These are phyloP conservation scores for Ophioninae sp. DNA, from an alignment of 2,888 invertebrate genomes.

Conservation along the genomic window DNA sequence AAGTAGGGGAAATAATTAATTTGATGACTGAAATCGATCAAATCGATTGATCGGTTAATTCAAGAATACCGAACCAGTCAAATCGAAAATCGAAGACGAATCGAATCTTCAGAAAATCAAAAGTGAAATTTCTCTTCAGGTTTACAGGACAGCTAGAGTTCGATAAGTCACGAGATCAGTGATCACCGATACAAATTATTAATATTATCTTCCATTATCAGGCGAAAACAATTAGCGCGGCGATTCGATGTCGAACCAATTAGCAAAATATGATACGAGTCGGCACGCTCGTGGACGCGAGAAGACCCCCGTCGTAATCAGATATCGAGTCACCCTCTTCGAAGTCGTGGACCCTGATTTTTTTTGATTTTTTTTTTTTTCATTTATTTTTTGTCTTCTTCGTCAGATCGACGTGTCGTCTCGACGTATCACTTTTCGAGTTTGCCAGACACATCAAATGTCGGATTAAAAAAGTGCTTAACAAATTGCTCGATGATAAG, in stretches of 20 bases:
- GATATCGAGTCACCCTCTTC: conserved; percentile 44
- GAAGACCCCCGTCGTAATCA: not conserved
- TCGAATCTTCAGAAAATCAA: not conserved
- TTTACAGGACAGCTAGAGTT: not conserved
- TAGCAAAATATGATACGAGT: conserved; percentile 57
- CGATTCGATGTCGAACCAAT: conserved; percentile 46
- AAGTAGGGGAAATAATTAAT: no score
- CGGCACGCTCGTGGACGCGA: not conserved
- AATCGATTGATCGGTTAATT: not conserved
- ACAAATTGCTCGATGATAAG: conserved; percentile 1
- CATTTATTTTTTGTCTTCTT: not conserved
- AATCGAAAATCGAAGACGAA: not conserved
- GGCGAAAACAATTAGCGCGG: conserved; percentile 55
- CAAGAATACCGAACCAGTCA: not conserved
- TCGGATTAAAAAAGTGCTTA: conserved; percentile 1
- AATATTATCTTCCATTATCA: conserved; percentile 47
- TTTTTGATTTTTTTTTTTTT: not conserved
- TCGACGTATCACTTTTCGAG: not conserved
- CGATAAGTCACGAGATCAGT: conserved; percentile 48
- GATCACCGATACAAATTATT: conserved; percentile 31
- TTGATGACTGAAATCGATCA: not conserved
- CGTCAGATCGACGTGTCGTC: not conserved
- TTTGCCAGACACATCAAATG: not conserved
- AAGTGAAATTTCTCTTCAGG: not conserved
- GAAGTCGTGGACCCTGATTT: conserved; percentile 1